Percentiles rank a stretch among this genome's conserved stretches.
Evolutionary conservation across 1,140 invertebrate genomes (phyloP).

Genomic region (Drosophila guanche): DNA sequence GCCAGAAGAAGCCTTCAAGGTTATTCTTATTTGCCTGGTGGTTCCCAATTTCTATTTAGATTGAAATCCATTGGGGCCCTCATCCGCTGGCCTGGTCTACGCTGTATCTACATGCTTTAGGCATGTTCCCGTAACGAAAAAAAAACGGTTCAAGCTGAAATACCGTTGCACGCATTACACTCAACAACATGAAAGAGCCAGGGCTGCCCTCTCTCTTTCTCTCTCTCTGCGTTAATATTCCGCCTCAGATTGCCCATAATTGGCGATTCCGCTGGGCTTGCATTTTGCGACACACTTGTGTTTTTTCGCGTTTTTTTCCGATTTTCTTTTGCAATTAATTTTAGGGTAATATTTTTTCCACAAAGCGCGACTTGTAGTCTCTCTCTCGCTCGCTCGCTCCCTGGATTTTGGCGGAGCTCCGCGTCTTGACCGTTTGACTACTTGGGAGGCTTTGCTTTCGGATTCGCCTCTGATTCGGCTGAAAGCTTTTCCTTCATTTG

Average conservation of each 20-base stretch:
- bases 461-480: slow-evolving; percentile 41
- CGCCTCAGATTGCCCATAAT: slow-evolving; percentile 35
- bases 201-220: slow-evolving; percentile 39
- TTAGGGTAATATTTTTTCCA: slow-evolving; percentile 43
- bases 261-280: slow-evolving; percentile 31
- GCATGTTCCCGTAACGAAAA: slow-evolving; percentile 36
- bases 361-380: slow-evolving; percentile 56
- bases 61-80: slow-evolving; percentile 1
- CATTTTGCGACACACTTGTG: slow-evolving; percentile 29
- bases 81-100: slow-evolving; percentile 25
- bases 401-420: slow-evolving; percentile 61
- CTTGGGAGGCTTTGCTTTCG: slow-evolving; percentile 58
- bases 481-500: slow-evolving; percentile 76
- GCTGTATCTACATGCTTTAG: slow-evolving; percentile 41
- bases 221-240: slow-evolving; percentile 31
- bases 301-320: slow-evolving; percentile 12
- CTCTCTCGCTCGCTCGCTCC: slow-evolving; percentile 41
- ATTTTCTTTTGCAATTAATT: slow-evolving; percentile 25
- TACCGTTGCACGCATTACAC: slow-evolving; percentile 52
- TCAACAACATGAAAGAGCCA: slow-evolving; percentile 48
- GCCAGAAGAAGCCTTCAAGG: slow-evolving; percentile 62
- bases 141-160: slow-evolving; percentile 35
- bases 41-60: slow-evolving; percentile 20
- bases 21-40: slow-evolving; percentile 55
- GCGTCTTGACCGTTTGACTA: slow-evolving; percentile 80